These are phyloP conservation scores for Bufo gargarizans DNA, from an alignment of 2,113 vertebrate genomes.

Conservation along the genomic window DNA sequence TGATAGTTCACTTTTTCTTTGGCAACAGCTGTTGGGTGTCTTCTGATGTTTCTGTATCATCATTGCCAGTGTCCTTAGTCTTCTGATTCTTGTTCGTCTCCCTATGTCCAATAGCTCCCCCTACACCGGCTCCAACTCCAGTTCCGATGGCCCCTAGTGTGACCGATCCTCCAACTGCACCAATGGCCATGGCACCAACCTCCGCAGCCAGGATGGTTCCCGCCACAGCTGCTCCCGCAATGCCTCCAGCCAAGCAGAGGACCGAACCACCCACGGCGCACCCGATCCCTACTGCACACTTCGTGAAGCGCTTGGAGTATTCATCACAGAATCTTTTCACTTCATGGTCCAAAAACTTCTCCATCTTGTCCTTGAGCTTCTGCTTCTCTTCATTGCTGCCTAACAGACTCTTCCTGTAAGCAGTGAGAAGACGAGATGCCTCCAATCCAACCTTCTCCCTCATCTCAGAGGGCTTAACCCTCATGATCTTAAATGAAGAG, in stretches of 20 bases:
- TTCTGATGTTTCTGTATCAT: neutral
- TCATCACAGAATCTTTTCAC: neutral
- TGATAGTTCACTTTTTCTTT: neutral
- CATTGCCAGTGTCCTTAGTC: no score
- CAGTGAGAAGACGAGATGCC: neutral
- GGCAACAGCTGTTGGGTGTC: slow-evolving; percentile 33
- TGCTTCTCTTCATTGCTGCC: neutral
- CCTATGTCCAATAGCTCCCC: neutral
- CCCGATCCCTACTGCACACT: slow-evolving; percentile 22
- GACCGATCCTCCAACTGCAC: neutral
- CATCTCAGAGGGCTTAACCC: neutral
- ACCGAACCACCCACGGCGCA: slow-evolving; percentile 33
- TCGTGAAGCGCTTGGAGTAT: slow-evolving; percentile 47
- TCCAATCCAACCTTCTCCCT: neutral
- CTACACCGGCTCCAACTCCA: slow-evolving; percentile 37
- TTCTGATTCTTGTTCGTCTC: neutral
- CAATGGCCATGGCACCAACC: neutral
- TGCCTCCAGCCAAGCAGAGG: slow-evolving; percentile 30
- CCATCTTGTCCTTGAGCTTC: slow-evolving; percentile 6
- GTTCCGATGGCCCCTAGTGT: slow-evolving; percentile 21
- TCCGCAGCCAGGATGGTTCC: slow-evolving; percentile 9
- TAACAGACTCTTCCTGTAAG: neutral
- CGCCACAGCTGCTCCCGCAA: slow-evolving; percentile 39
- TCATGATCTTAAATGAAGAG: slow-evolving; percentile 24
- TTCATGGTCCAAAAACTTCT: neutral